Evolutionary conservation across 2,888 invertebrate genomes (phyloP).

Genomic region (Cerastis rubricosa): DNA sequence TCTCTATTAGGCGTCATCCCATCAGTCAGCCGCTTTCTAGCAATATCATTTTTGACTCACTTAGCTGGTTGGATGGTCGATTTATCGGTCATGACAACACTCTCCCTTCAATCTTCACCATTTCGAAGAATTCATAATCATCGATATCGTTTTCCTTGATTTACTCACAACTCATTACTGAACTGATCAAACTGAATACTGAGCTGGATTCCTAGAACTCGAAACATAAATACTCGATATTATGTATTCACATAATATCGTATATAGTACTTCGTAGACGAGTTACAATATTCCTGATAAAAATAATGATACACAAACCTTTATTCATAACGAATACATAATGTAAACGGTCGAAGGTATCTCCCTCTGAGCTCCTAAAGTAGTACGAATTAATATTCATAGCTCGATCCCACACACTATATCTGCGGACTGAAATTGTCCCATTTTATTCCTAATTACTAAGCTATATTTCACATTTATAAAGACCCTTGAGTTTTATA

Average conservation of each 20-base stretch:
- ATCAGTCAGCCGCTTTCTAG: not conserved
- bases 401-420: constrained; percentile 45
- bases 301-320: constrained; percentile 5
- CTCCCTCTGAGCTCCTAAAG: constrained; percentile 21
- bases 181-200: not conserved
- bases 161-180: not conserved
- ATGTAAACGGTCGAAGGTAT: constrained; percentile 34
- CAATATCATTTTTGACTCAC: not conserved
- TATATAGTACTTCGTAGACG: not conserved
- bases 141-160: not conserved
- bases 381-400: constrained; percentile 62
- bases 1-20: not conserved
- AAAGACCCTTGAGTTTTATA: constrained; percentile 59
- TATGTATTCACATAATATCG: no score
- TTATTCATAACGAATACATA: constrained; percentile 20
- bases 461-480: constrained; percentile 53
- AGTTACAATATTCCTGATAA: constrained; percentile 8
- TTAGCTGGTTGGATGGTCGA: not conserved
- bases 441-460: constrained; percentile 65
- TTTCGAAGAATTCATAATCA: not conserved
- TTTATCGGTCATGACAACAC: not conserved
- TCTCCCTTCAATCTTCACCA: not conserved
- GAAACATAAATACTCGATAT: no score
- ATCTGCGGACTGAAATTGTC: constrained; percentile 50
- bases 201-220: not conserved